These are phyloP conservation scores for Clistopyga incitator DNA, from an alignment of 2,888 invertebrate species.

Conservation along the genomic window DNA sequence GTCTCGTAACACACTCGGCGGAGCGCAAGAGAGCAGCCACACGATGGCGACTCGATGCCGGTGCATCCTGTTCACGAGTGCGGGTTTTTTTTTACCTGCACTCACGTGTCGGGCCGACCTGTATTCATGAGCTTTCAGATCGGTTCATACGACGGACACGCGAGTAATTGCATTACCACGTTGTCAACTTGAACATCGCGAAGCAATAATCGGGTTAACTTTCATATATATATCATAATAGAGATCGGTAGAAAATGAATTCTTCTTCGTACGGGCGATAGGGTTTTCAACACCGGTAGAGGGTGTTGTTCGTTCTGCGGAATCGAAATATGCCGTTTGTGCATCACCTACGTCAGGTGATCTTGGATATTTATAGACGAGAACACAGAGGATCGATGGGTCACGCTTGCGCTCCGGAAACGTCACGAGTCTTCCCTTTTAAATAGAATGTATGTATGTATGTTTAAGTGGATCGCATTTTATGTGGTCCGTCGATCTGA, in stretches of 20 bases:
- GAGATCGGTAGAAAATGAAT: not conserved
- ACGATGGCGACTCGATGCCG: slow-evolving; percentile 25
- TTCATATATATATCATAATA: not conserved
- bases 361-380: slow-evolving; percentile 54
- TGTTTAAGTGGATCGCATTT: not conserved
- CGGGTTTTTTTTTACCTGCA: slow-evolving; percentile 8
- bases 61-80: slow-evolving; percentile 40
- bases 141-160: slow-evolving; percentile 13
- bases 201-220: not conserved
- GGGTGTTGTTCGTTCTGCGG: not conserved
- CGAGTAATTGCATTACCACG: slow-evolving; percentile 7
- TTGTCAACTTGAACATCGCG: not conserved
- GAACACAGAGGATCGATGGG: slow-evolving; percentile 56
- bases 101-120: slow-evolving; percentile 22
- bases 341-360: slow-evolving; percentile 48
- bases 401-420: slow-evolving; percentile 44
- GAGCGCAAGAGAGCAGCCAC: slow-evolving; percentile 20
- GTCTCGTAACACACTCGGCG: not conserved
- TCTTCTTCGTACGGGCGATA: no score
- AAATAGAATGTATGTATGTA: slow-evolving; percentile 11
- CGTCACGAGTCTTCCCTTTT: slow-evolving; percentile 31
- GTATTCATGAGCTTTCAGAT: slow-evolving; percentile 41
- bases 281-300: not conserved
- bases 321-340: not conserved
- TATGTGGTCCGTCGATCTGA: not conserved